These are phyloP conservation scores for Polydrusus cervinus DNA, from an alignment of 2,888 invertebrate genomes.

Conservation along the genomic window DNA sequence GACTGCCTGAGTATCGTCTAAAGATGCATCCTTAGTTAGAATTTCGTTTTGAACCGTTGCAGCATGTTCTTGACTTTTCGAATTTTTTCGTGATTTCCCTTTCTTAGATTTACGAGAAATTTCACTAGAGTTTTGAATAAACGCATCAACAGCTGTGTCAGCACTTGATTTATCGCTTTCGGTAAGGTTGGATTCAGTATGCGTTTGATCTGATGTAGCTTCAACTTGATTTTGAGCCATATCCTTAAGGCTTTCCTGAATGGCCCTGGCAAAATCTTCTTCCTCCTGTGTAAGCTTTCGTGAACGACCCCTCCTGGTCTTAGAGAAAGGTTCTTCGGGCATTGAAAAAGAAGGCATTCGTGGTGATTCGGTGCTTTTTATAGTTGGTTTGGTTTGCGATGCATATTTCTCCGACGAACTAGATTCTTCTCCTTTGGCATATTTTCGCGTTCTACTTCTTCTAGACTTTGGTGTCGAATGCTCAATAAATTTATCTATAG, in stretches of 20 bases:
- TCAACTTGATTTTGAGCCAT: background rate
- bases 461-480: background rate
- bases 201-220: background rate
- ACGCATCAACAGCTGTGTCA: background rate
- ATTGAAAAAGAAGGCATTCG: background rate
- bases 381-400: background rate
- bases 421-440: background rate
- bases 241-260: conserved; percentile 20
- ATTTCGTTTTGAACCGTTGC: background rate
- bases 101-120: background rate
- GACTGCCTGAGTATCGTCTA: background rate
- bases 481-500: background rate
- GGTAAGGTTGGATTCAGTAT: background rate
- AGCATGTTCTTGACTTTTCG: background rate
- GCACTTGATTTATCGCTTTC: background rate
- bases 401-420: background rate
- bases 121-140: background rate
- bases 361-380: background rate
- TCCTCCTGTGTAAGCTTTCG: background rate
- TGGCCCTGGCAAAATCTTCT: conserved; percentile 15
- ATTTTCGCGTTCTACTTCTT: conserved; percentile 1
- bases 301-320: conserved; percentile 9
- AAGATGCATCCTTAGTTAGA: background rate
- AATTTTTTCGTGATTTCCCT: background rate
- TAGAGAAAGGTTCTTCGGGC: background rate